Evolutionary conservation across 2,113 vertebrate species (phyloP).

Genomic region (Gallinago jamesoni): DNA sequence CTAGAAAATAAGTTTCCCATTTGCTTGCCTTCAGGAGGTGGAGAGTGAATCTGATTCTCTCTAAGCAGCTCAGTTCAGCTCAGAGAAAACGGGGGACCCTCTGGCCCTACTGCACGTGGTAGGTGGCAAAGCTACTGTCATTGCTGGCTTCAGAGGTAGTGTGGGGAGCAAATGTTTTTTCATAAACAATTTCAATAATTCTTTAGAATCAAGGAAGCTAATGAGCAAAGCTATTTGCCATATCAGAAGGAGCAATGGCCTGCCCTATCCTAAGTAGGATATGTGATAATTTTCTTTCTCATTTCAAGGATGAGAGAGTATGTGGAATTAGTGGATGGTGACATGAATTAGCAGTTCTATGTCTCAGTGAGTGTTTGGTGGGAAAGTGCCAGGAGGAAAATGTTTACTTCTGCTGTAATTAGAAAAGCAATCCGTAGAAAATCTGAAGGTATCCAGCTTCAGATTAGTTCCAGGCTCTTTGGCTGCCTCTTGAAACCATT

Average conservation of each 20-base stretch:
- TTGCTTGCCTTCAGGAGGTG: neutral
- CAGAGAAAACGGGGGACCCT: neutral
- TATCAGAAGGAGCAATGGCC: neutral
- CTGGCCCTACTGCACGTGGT: neutral
- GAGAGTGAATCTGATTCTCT: neutral
- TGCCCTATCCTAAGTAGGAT: neutral
- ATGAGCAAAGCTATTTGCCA: neutral
- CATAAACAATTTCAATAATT: neutral
- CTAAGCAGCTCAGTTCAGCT: neutral
- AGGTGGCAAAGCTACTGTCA: neutral
- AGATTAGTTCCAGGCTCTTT: neutral
- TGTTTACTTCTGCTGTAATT: conserved; percentile 14
- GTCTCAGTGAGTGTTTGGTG: neutral
- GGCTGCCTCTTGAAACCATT: conserved; percentile 9
- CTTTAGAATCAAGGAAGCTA: neutral
- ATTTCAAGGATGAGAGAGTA: neutral
- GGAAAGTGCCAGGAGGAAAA: neutral
- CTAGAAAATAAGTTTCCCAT: neutral
- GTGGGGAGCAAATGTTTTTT: neutral
- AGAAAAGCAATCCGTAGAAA: conserved; percentile 28
- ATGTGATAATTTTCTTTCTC: neutral
- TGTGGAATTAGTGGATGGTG: neutral
- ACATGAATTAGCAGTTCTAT: neutral
- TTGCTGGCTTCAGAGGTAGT: neutral
- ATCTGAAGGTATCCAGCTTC: neutral